Conservation (phyloP, 2,888 invertebrate species). For the Lamellibrachia satsuma region DNA sequence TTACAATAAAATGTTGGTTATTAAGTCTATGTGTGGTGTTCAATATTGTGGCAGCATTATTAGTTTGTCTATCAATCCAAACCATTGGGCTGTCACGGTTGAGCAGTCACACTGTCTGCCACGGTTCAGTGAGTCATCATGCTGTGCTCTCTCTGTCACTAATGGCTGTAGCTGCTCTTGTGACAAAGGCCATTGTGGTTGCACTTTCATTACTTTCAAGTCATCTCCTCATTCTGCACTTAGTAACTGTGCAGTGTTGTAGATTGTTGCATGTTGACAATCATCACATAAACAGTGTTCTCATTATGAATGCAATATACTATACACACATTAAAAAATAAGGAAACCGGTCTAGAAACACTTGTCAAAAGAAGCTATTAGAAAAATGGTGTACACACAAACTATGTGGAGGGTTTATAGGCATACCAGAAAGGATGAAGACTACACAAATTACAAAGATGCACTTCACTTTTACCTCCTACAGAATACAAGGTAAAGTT, state of each 20-base stretch:
- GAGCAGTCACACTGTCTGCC: background rate
- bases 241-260: background rate
- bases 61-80: background rate
- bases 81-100: no score
- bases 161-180: background rate
- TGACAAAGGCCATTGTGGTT: background rate
- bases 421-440: no score
- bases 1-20: background rate
- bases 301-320: no score
- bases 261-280: background rate
- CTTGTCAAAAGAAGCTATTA: no score
- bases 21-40: background rate
- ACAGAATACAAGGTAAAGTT: no score
- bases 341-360: no score
- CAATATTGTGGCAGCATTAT: background rate
- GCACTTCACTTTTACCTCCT: no score
- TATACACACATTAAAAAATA: no score
- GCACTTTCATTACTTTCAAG: background rate
- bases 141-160: background rate
- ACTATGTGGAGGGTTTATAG: no score
- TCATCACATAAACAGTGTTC: no score
- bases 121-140: background rate
- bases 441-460: no score
- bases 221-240: background rate
- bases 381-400: no score